These are phyloP conservation scores for Paramisgurnus dabryanus DNA, from an alignment of 2,113 vertebrate genomes.

Conservation along the genomic window DNA sequence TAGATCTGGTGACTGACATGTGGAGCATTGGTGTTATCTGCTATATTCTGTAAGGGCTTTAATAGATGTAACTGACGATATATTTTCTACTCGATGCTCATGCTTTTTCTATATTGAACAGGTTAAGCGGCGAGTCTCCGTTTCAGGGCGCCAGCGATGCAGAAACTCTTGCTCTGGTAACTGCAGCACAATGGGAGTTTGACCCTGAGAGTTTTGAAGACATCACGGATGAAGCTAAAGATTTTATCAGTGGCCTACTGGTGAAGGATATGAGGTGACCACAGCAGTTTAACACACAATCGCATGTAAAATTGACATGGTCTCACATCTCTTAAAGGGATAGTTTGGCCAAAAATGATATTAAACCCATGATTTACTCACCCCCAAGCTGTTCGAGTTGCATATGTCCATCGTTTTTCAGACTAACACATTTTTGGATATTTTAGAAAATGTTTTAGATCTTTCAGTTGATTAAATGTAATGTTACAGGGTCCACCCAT, in stretches of 20 bases:
- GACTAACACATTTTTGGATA: too few species aligned
- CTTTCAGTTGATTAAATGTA: too few species aligned
- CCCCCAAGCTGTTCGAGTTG: too few species aligned
- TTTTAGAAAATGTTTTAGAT: too few species aligned
- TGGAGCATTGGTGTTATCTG: conserved; percentile 90
- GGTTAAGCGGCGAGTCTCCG: conserved; percentile 84
- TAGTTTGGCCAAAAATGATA: too few species aligned
- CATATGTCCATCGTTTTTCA: too few species aligned
- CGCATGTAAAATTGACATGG: too few species aligned
- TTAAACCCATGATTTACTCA: too few species aligned
- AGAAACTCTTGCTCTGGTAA: conserved; percentile 79
- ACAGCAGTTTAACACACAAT: not conserved
- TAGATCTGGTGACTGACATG: conserved; percentile 80
- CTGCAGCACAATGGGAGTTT: conserved; percentile 76
- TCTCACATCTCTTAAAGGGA: too few species aligned
- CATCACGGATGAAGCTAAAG: conserved; percentile 82
- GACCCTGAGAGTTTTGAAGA: conserved; percentile 79
- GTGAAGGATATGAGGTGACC: conserved; percentile 77
- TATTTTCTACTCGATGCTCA: not conserved
- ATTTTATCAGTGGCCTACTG: conserved; percentile 80
- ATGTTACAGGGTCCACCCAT: too few species aligned
- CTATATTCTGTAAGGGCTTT: conserved; percentile 80
- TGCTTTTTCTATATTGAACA: conserved; percentile 45
- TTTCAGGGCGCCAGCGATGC: conserved; percentile 81
- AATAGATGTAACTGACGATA: too few species aligned